Evolutionary conservation across 1,140 invertebrate species (phyloP).

Genomic region (Drosophila funebris): DNA sequence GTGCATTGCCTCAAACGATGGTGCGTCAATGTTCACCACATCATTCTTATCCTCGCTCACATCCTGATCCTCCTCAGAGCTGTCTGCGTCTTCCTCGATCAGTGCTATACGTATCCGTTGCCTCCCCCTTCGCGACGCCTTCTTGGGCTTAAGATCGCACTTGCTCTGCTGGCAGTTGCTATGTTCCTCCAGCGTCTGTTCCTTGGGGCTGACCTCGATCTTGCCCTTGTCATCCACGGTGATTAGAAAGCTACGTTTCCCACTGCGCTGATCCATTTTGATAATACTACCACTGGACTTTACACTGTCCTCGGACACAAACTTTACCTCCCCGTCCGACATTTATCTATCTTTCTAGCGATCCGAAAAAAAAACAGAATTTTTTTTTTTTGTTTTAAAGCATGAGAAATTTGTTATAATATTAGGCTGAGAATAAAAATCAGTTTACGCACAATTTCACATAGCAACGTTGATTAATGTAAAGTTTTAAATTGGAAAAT

Average conservation of each 20-base stretch:
- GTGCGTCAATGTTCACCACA: background rate
- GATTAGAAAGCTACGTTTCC: slow-evolving; percentile 38
- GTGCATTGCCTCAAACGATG: slow-evolving; percentile 1
- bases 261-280: background rate
- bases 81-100: slow-evolving; percentile 26
- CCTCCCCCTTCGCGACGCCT: background rate
- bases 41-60: background rate
- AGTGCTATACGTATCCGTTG: slow-evolving; percentile 36
- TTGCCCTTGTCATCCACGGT: slow-evolving; percentile 39
- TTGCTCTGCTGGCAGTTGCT: background rate
- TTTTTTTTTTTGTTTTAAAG: background rate
- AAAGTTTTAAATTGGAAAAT: no score
- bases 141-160: background rate
- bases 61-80: background rate
- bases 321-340: slow-evolving; percentile 14
- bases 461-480: background rate
- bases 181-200: background rate
- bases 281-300: background rate
- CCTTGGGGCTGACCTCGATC: slow-evolving; percentile 30
- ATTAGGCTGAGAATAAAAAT: background rate
- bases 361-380: slow-evolving; percentile 35
- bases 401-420: slow-evolving; percentile 2
- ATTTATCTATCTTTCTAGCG: slow-evolving; percentile 4
- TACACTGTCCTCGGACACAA: background rate
- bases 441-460: background rate